phyloP scores from a whole-genome alignment of 2,888 invertebrate genomes.

The Drosophila putrida region DNA sequence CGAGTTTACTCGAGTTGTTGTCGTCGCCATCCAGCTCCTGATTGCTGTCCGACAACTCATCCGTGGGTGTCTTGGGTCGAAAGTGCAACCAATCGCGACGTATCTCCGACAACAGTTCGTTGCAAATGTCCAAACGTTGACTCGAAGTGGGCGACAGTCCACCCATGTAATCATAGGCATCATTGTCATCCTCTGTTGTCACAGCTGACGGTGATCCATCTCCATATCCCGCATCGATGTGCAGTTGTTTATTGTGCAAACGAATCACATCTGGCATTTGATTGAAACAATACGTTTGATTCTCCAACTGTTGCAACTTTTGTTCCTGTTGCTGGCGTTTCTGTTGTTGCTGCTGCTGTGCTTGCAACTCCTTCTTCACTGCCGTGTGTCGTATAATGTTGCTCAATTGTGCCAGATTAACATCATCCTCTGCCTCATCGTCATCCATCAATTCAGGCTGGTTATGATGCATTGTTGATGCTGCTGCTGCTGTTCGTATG shows the following conservation, averaged over 20 bases:
- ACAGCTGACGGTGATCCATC: neutral
- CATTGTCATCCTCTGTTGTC: slow-evolving; percentile 56
- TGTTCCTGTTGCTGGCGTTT: slow-evolving; percentile 45
- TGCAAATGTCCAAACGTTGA: slow-evolving; percentile 82
- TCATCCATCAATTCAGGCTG: slow-evolving; percentile 52
- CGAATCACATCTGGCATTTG: slow-evolving; percentile 81
- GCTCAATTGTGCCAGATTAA: slow-evolving; percentile 84
- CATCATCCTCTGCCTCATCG: slow-evolving; percentile 84
- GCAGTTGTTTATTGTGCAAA: slow-evolving; percentile 61
- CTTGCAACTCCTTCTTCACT: slow-evolving; percentile 80
- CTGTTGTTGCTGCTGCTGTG: slow-evolving; percentile 58
- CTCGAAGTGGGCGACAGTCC: slow-evolving; percentile 82
- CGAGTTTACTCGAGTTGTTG: slow-evolving; percentile 48
- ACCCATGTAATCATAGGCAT: slow-evolving; percentile 67
- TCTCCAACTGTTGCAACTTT: slow-evolving; percentile 41
- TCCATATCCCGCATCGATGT: slow-evolving; percentile 51
- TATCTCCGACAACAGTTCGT: slow-evolving; percentile 84
- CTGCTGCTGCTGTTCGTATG: slow-evolving; percentile 65
- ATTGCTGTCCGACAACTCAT: slow-evolving; percentile 67
- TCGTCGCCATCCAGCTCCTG: slow-evolving; percentile 28
- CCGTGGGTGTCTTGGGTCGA: slow-evolving; percentile 84
- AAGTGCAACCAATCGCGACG: slow-evolving; percentile 85
- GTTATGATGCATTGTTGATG: slow-evolving; percentile 28
- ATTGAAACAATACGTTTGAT: slow-evolving; percentile 64
- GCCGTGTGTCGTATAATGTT: slow-evolving; percentile 82